Conservation (phyloP, 2,797 vertebrate genomes). For the Dicrostonyx torquatus region DNA sequence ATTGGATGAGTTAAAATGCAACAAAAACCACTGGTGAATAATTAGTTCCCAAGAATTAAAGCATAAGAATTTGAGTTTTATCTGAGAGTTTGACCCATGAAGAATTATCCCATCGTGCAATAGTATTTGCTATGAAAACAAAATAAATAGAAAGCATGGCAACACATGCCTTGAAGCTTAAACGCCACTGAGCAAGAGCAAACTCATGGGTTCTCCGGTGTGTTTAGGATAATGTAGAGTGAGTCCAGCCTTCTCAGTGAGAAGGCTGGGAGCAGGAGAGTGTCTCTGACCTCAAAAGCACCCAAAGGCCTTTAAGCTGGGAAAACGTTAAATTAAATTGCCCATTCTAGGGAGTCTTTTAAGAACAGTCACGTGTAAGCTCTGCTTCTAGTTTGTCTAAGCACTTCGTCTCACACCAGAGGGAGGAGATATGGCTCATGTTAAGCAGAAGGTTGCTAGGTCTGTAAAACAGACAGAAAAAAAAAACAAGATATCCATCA, state of each 20-base stretch:
- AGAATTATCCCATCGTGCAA: not conserved
- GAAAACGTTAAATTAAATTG: conserved; percentile 9
- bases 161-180: not conserved
- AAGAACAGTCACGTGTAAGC: not conserved
- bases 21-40: not conserved
- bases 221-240: not conserved
- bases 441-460: not conserved
- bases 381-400: not conserved
- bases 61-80: not conserved
- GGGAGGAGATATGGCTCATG: not conserved
- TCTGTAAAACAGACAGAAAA: not conserved
- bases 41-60: conserved; percentile 15
- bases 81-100: conserved; percentile 24
- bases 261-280: not conserved
- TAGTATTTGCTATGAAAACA: not conserved
- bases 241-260: not conserved
- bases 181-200: not conserved
- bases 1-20: not conserved
- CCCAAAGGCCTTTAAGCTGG: not conserved
- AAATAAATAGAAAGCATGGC: not conserved
- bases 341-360: not conserved
- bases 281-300: not conserved
- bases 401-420: not conserved
- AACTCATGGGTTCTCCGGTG: not conserved
- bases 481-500: not conserved